Percentiles rank a stretch among this genome's conserved stretches.
phyloP scores from a whole-genome alignment of 92 coral and sea anemone species.

The Meandrina meandrites region DNA sequence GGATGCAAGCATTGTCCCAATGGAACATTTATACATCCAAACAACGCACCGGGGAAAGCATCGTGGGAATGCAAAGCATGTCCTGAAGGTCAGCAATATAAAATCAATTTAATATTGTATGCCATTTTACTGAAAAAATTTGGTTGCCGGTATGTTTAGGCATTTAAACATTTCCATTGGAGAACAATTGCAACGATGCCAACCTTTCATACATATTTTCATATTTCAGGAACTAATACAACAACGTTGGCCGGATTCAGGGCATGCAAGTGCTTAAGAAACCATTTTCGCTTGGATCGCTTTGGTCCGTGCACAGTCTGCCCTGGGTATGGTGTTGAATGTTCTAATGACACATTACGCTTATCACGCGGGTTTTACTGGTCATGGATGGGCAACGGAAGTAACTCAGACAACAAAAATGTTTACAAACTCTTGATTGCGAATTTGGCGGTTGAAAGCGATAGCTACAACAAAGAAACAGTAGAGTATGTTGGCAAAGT shows the following conservation, averaged over 20 bases:
- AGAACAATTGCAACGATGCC: no score
- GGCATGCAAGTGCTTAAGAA: slow-evolving; percentile 30
- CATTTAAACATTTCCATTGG: no score
- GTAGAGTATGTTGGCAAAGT: not conserved
- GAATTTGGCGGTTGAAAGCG: slow-evolving; percentile 19
- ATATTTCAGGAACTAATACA: slow-evolving; percentile 27
- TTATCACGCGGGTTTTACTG: slow-evolving; percentile 37
- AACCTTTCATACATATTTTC: not conserved
- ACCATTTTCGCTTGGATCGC: slow-evolving; percentile 31
- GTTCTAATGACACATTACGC: slow-evolving; percentile 4
- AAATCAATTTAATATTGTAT: not conserved
- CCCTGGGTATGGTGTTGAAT: slow-evolving; percentile 16
- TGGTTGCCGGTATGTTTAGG: no score
- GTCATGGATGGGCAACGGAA: not conserved
- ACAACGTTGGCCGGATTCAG: slow-evolving; percentile 38
- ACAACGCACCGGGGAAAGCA: slow-evolving; percentile 29
- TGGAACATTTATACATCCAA: slow-evolving; percentile 38
- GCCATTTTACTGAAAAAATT: not conserved
- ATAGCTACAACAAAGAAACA: slow-evolving; percentile 7
- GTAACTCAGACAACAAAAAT: not conserved
- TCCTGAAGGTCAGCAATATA: slow-evolving; percentile 24
- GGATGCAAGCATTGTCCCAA: slow-evolving; percentile 28
- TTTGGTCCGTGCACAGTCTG: slow-evolving; percentile 34
- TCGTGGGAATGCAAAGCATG: slow-evolving; percentile 40
- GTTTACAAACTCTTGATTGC: slow-evolving; percentile 2